A percentile compares a stretch with the other conserved stretches of the same genome.
These are phyloP conservation scores for Polyommatus icarus DNA, from an alignment of 2,888 invertebrate species.

Conservation along the genomic window DNA sequence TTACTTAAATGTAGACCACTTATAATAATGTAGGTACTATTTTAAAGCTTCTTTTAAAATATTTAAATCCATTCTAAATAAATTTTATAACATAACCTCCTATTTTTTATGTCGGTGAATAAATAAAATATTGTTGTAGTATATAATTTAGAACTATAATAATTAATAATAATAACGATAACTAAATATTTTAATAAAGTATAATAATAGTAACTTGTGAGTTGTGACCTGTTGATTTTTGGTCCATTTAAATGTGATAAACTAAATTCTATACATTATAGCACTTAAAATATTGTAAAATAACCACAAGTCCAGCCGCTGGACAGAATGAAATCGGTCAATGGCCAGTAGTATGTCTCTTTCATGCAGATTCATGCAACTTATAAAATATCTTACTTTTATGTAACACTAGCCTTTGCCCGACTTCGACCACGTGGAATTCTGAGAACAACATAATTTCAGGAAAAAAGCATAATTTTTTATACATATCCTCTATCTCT, in stretches of 20 bases:
- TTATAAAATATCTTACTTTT: too few relatives aligned
- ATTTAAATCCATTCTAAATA: not conserved
- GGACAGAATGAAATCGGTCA: too few relatives aligned
- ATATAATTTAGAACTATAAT: not conserved
- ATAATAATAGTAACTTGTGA: not conserved
- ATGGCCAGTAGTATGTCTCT: too few relatives aligned
- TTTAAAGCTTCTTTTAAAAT: constrained; percentile 2
- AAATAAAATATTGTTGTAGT: not conserved
- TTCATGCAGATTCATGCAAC: not conserved
- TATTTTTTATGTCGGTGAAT: not conserved
- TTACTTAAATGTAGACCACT: not conserved
- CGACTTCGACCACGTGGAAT: too few relatives aligned
- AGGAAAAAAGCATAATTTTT: too few relatives aligned
- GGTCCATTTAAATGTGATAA: not conserved
- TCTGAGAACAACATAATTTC: too few relatives aligned
- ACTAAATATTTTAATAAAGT: not conserved
- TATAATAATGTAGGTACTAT: not conserved
- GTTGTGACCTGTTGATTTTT: not conserved
- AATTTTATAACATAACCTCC: not conserved
- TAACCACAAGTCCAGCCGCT: not conserved
- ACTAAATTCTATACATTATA: not conserved
- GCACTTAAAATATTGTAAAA: not conserved
- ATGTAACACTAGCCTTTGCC: too few relatives aligned
- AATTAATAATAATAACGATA: not conserved
- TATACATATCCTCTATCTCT: too few relatives aligned